phyloP scores from a whole-genome alignment of 2,113 vertebrate species.

The Eurystomus gularis region DNA sequence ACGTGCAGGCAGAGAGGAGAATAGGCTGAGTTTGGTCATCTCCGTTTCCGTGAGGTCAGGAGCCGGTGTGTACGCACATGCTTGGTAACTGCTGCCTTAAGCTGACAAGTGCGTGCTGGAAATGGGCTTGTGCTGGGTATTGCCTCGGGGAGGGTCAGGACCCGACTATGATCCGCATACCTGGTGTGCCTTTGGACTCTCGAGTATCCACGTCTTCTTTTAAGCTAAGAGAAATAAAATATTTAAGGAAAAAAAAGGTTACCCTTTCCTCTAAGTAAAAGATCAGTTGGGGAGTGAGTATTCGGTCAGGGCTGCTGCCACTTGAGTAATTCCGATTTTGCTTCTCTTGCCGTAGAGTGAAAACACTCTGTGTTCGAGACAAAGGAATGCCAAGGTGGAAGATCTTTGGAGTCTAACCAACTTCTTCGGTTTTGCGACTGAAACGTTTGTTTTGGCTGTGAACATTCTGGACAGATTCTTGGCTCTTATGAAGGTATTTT shows the following conservation, averaged over 20 bases:
- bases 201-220: neutral
- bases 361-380: slow-evolving; percentile 84
- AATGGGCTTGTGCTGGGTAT: neutral
- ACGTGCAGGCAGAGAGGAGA: neutral
- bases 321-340: neutral
- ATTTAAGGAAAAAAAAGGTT: accelerated
- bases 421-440: slow-evolving; percentile 93
- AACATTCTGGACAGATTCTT: slow-evolving; percentile 97
- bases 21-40: neutral
- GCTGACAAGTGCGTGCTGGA: neutral
- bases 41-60: accelerated
- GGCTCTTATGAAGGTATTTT: slow-evolving; percentile 91
- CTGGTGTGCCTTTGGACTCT: neutral
- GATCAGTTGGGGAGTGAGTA: neutral
- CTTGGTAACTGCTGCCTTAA: neutral
- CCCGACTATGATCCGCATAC: neutral
- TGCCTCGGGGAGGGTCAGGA: neutral
- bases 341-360: slow-evolving; percentile 76
- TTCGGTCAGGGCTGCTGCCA: neutral
- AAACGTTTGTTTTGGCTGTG: slow-evolving; percentile 93
- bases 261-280: neutral
- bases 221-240: neutral
- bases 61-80: accelerated
- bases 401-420: slow-evolving; percentile 94
- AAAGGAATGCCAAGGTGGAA: slow-evolving; percentile 91